Conservation (phyloP, 2,797 vertebrate genomes). For the Otus scops region DNA sequence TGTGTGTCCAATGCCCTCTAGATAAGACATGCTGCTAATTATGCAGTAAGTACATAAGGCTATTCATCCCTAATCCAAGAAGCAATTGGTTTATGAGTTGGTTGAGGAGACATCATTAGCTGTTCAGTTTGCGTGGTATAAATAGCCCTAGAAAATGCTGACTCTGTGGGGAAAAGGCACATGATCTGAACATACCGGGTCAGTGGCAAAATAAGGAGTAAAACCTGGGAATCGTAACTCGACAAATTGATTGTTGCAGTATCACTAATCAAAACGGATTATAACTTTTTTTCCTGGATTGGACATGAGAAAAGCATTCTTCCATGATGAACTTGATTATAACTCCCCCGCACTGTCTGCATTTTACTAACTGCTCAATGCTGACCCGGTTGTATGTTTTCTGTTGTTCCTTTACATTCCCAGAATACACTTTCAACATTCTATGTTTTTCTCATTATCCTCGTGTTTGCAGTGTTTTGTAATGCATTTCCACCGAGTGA, state of each 20-base stretch:
- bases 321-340: neutral
- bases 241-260: neutral
- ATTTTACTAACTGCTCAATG: neutral
- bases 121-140: neutral
- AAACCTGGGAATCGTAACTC: neutral
- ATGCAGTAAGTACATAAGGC: neutral
- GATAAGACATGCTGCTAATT: conserved; percentile 7
- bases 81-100: neutral
- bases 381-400: neutral
- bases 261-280: neutral
- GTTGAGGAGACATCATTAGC: neutral
- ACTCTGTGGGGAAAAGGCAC: neutral
- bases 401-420: conserved; percentile 32
- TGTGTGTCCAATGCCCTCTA: neutral
- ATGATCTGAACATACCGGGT: neutral
- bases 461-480: neutral
- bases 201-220: neutral
- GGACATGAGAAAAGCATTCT: neutral
- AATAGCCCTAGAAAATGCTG: neutral
- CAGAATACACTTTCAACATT: neutral
- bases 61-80: neutral
- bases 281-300: neutral
- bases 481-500: neutral
- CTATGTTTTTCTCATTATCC: conserved; percentile 32
- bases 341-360: neutral